These are phyloP conservation scores for Eupithecia insigniata DNA, from an alignment of 2,888 invertebrate species.

Conservation along the genomic window DNA sequence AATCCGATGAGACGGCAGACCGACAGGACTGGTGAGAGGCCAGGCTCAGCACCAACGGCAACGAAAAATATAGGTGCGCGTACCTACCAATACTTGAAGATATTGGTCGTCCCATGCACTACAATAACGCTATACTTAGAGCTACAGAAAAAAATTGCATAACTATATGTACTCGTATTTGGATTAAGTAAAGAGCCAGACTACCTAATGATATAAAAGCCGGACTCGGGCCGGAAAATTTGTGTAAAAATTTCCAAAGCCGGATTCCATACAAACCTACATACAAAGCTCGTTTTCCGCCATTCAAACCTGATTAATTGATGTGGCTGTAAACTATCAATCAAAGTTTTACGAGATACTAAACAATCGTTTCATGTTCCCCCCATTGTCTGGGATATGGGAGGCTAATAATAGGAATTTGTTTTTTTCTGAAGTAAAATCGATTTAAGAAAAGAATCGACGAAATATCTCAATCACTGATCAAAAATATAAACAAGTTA, in stretches of 20 bases:
- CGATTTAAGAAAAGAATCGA: neutral
- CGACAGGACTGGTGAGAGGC: too few relatives aligned
- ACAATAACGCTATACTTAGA: too few relatives aligned
- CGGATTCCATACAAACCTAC: constrained; percentile 19
- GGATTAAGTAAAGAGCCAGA: neutral
- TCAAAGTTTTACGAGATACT: constrained; percentile 77
- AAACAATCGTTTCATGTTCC: constrained; percentile 73
- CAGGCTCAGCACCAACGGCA: too few relatives aligned
- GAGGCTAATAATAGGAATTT: constrained; percentile 56
- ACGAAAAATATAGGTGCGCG: too few relatives aligned
- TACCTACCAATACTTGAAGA: too few relatives aligned
- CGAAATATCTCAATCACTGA: neutral
- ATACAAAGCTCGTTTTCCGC: constrained; percentile 41
- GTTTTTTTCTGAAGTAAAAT: neutral
- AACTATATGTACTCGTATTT: too few relatives aligned
- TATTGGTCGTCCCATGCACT: too few relatives aligned
- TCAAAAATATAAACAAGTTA: neutral
- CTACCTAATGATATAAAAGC: neutral
- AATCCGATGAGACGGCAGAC: too few relatives aligned
- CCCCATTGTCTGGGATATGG: constrained; percentile 68
- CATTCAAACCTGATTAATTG: constrained; percentile 72
- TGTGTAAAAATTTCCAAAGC: neutral
- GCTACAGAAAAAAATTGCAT: too few relatives aligned
- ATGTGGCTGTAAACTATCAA: constrained; percentile 78
- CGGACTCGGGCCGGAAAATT: neutral